Percentiles rank a stretch among this genome's conserved stretches.
Conservation (phyloP, 2,113 vertebrate genomes). For the Anoplopoma fimbria region DNA sequence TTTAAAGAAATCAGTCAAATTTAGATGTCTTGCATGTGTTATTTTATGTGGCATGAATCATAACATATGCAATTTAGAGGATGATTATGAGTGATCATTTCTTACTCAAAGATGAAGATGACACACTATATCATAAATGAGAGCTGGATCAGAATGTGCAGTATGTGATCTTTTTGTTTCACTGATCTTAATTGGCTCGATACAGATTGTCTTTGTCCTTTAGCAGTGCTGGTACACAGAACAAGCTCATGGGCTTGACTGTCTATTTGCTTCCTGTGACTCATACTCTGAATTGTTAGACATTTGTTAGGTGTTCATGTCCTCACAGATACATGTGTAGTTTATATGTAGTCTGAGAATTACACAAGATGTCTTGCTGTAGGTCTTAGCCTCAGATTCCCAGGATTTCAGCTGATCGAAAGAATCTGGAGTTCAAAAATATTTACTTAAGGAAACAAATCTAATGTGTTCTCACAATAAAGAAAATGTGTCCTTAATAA, state of each 20-base stretch:
- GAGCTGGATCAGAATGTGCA: conserved; percentile 8
- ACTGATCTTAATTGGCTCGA: conserved; percentile 3
- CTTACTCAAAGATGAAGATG: not conserved
- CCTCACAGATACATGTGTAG: not conserved
- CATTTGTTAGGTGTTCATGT: not conserved
- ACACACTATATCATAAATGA: conserved; percentile 19
- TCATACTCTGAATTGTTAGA: not conserved
- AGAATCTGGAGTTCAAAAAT: not conserved
- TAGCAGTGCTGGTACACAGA: conserved; percentile 80
- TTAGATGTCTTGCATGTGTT: not conserved
- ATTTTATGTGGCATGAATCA: conserved; percentile 17
- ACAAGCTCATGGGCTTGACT: conserved; percentile 73
- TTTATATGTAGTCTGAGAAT: conserved; percentile 3
- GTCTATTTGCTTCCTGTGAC: conserved; percentile 75
- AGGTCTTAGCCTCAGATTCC: not conserved
- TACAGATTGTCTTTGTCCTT: conserved; percentile 62
- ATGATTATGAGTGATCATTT: conserved; percentile 28
- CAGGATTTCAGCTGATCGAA: not conserved
- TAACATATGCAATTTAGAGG: not conserved
- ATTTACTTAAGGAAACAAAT: too few relatives aligned
- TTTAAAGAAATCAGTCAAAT: conserved; percentile 40
- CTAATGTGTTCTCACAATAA: too few relatives aligned
- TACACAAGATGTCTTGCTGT: not conserved
- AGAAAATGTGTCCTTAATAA: not conserved
- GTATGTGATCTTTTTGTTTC: conserved; percentile 13